Evolutionary conservation across 2,113 vertebrate species (phyloP), one percentile per base, ranked within the genome.

Genomic region (Chiloscyllium plagiosum): DNA sequence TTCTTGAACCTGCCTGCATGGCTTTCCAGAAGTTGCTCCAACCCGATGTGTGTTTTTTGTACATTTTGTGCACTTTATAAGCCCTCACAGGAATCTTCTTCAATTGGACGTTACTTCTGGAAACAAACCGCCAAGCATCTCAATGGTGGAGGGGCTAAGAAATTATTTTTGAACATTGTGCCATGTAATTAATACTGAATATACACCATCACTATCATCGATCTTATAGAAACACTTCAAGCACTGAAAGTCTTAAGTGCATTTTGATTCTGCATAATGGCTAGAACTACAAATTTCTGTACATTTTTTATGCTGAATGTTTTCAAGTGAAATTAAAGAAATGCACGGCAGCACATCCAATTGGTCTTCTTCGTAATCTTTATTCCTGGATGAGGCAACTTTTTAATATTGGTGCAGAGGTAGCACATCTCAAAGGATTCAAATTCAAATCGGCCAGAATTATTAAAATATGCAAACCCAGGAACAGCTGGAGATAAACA

Each of bases 291-390:
- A 61, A 93, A 66, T 66, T 93, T 90, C 61, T 93, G 89, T 93
- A 93, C 61, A 42, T 66, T 93, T 93, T 93, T 93, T 68, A 66
- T 66, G 56, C 61, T 93, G 89, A 93, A 93, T 93, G 89, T 65
- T 93, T 93, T 93, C 17, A 93, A 93, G 61, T 68, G 56, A 93
- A 66, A 93, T 93, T 93, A 66, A 66, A 66, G 56, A 93, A 93
- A 68, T 93, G 61, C 89, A 66, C 89, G 56, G 61, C 89, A 22
- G 33, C 61, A 93, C 29, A 93, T 93, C 33, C 15, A 19, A 66
- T 93, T 37, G 61, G 61, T 66, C 65, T 20, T 65, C 5, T 93
- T 66, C 37, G 33, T 66, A 66, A 37, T 61, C 56, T 90, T 66
- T n/a, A 66, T 92, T 65, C 13, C 33, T 33, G 33, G 65, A 65